phyloP scores from a whole-genome alignment of 2,113 vertebrate species.

The Halcyon malimbica region DNA sequence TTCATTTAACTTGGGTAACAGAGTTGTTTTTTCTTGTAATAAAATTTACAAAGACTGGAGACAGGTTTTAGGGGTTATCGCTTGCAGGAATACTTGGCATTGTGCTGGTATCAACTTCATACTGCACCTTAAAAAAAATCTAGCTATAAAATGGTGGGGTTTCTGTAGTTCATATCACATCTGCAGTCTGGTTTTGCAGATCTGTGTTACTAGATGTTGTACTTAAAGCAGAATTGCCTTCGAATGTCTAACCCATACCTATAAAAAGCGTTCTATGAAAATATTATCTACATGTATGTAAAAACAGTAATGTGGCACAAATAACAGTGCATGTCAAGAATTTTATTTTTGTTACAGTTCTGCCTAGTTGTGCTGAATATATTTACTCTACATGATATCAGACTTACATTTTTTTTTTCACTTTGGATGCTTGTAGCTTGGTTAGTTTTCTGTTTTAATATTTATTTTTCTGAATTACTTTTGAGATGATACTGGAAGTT shows the following conservation, averaged over 20 bases:
- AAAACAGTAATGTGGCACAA: not conserved
- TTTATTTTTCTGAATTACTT: not conserved
- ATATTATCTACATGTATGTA: not conserved
- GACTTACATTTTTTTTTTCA: not conserved
- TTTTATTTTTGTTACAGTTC: not conserved
- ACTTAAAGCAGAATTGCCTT: not conserved
- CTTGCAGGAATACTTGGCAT: not conserved
- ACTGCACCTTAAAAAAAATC: not conserved
- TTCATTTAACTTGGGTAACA: not conserved
- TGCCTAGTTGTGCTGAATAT: not conserved
- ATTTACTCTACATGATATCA: not conserved
- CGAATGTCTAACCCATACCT: not conserved
- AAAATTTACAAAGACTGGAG: not conserved
- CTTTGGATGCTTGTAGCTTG: not conserved
- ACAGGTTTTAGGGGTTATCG: not conserved
- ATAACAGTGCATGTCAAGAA: not conserved
- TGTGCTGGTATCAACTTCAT: not conserved
- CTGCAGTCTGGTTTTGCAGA: not conserved
- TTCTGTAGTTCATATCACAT: not conserved
- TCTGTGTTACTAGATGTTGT: not conserved
- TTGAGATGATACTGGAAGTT: not conserved
- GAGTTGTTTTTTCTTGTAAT: not conserved
- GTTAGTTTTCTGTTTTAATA: not conserved
- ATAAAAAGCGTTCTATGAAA: not conserved
- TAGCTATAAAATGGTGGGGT: fast-evolving